Conservation (phyloP, 2,888 invertebrate species). For the Eugnorisma glareosa region DNA sequence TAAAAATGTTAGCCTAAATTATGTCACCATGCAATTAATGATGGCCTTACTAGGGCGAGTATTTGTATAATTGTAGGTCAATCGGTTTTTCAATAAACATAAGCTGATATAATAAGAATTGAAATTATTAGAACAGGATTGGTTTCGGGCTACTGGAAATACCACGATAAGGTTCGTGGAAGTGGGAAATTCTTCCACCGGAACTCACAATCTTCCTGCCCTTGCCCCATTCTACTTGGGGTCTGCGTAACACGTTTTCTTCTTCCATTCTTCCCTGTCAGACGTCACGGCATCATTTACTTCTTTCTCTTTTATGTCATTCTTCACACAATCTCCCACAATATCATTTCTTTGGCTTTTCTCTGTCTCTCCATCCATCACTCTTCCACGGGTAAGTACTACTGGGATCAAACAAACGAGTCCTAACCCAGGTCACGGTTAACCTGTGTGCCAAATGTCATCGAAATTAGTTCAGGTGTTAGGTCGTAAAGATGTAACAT, state of each 20-base stretch:
- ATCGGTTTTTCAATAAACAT: constrained; percentile 5
- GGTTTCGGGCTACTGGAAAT: background rate
- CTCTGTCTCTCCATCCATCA: background rate
- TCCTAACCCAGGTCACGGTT: background rate
- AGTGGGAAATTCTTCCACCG: background rate
- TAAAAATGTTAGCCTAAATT: constrained; percentile 38
- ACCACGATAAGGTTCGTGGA: background rate
- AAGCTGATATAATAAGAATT: background rate
- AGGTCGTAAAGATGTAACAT: background rate
- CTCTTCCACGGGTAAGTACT: too few relatives aligned
- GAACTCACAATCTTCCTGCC: background rate
- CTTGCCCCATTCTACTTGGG: background rate
- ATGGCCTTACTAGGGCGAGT: constrained; percentile 14
- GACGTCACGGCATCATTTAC: background rate
- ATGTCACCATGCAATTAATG: constrained; percentile 46
- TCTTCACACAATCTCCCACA: background rate
- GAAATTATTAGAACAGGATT: background rate
- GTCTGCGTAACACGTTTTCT: background rate
- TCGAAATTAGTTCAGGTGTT: background rate
- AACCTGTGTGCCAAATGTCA: background rate
- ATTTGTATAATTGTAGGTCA: constrained; percentile 13
- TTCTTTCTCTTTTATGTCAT: background rate
- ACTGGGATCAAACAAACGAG: background rate
- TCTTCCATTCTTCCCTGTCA: background rate
- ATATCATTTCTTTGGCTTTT: background rate